Evolutionary conservation across 2,888 invertebrate species (phyloP), one percentile per base, ranked within the genome.

Genomic region (Heteromurus nitidus): DNA sequence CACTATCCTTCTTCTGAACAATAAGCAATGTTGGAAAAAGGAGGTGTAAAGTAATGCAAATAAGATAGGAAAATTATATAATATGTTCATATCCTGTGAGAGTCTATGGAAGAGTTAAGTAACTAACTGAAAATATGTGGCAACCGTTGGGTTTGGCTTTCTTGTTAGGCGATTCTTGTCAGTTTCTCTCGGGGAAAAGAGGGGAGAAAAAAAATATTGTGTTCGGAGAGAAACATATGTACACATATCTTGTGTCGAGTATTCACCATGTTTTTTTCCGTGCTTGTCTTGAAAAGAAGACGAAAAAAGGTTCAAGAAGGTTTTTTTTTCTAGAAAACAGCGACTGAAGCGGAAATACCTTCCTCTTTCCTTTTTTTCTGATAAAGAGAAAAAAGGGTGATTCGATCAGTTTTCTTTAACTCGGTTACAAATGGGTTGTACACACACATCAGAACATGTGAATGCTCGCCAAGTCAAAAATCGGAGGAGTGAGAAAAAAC

Each of bases 391-490:
- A 31, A 62, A 36, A 36, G 50, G 42, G 65, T 30, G 36, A 65
- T 65, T 65, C 65, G 65, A 65, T 65, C 65, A 44, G 42, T 65
- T 42, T 50, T 44, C 65, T 65, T n/a, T 65, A 44, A 44, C 65
- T 65, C 24, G 42, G 44, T 65, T 65, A 65, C 42, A 65, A 44
- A 42, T 44, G 30, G 62, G 16, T 30, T 62, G 62, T 20, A 62
- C 62, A 31, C 30, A 62, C 18, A 62, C n/a, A 58, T 26, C 13
- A 58, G 22, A 30, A n/a, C 11, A n/a, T 18, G 26, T 26, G 55
- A 55, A 55, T 18, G 55, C 55, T 31, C 36, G 5, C 62, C 13
- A 18, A n/a, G n/a, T n/a, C n/a, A n/a, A n/a, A n/a, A n/a, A n/a
- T n/a, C 50, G 20, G n/a, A 30, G 28, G 60, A 26, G 28, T 28